These are phyloP conservation scores for Chelonus formosanus DNA, from an alignment of 2,888 invertebrate species.

Conservation along the genomic window DNA sequence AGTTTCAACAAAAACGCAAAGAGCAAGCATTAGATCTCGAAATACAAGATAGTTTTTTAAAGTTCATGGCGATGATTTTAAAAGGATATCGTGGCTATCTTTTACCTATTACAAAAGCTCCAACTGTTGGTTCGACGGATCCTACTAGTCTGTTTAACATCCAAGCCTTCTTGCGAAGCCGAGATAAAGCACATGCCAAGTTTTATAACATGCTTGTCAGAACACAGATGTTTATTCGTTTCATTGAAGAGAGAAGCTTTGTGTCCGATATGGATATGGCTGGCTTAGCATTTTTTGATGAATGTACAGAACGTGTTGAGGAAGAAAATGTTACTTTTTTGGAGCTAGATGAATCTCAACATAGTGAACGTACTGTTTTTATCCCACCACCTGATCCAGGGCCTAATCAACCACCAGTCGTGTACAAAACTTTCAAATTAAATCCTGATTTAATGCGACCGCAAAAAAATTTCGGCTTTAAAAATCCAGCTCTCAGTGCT, in stretches of 20 bases:
- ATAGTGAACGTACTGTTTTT: slow-evolving; percentile 91
- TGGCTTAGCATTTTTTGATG: slow-evolving; percentile 95
- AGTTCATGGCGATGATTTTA: slow-evolving; percentile 92
- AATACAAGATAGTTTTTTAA: slow-evolving; percentile 96
- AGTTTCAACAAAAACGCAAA: slow-evolving; percentile 60
- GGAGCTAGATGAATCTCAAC: slow-evolving; percentile 80
- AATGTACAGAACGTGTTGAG: slow-evolving; percentile 86
- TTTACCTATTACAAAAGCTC: slow-evolving; percentile 92
- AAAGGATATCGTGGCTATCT: slow-evolving; percentile 90
- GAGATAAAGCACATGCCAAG: slow-evolving; percentile 88
- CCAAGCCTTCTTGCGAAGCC: slow-evolving; percentile 85
- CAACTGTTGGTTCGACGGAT: slow-evolving; percentile 93
- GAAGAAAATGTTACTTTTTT: slow-evolving; percentile 69
- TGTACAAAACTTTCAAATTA: slow-evolving; percentile 72
- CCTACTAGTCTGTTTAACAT: slow-evolving; percentile 94
- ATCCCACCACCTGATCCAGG: slow-evolving; percentile 90
- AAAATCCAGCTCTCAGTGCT: slow-evolving; percentile 58
- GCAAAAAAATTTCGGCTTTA: slow-evolving; percentile 57
- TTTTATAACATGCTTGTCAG: slow-evolving; percentile 90
- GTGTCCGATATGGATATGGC: slow-evolving; percentile 95
- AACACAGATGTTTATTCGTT: slow-evolving; percentile 97
- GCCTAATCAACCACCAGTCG: slow-evolving; percentile 56
- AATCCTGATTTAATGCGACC: slow-evolving; percentile 70
- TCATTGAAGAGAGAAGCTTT: slow-evolving; percentile 98
- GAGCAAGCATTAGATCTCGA: slow-evolving; percentile 88